Base-by-base conservation (phyloP, 2,888 invertebrate species). In the Aradus depressus region DNA sequence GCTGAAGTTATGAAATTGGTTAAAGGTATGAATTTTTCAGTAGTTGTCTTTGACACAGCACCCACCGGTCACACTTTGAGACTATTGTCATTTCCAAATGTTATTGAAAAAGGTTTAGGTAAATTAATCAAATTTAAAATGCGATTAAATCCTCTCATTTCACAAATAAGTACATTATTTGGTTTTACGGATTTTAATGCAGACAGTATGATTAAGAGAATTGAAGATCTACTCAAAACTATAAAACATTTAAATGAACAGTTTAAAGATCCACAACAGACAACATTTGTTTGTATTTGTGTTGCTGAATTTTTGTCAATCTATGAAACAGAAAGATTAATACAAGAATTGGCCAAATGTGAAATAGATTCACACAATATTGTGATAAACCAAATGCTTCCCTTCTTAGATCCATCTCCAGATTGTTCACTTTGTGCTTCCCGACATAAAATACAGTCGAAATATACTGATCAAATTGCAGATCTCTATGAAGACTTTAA, bases 401-500 rank as follows among this genome's bases (percentile, higher is more conserved):
- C 90, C 61, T 66, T 71, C 2, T 71, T 82, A 71, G 73, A 75
- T 14, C 73, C 75, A n/a, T 74, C 79, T 34, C 70, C 74, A 51
- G 81, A 85, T 0, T 98, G 98, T 65, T 79, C 80, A 52, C 81
- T 96, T 70, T 98, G 98, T 66, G 76, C 79, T 10, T 85, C 96
- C 0, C 75, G 97, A 58, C 84, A 83, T 64, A 87, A 85, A 68
- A 82, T 87, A 28, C 98, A 98, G 72, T 80, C 80, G 60, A 98
- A 98, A 68, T 98, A 98, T 73, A 72, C 98, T 52, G 92, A 95
- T 66, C 97, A 89, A 67, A 97, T 97, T 57, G 80, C 84, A 47
- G 97, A 98, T 70, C 74, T 98, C 52, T 98, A 98, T 68, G 96
- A 97, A 72, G 97, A 98, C 68, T 97, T 98, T 71, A 89, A 98